A percentile compares a stretch with the other conserved stretches of the same genome.
Evolutionary conservation across 2,797 vertebrate species (phyloP).

Genomic region (Argentina silus): DNA sequence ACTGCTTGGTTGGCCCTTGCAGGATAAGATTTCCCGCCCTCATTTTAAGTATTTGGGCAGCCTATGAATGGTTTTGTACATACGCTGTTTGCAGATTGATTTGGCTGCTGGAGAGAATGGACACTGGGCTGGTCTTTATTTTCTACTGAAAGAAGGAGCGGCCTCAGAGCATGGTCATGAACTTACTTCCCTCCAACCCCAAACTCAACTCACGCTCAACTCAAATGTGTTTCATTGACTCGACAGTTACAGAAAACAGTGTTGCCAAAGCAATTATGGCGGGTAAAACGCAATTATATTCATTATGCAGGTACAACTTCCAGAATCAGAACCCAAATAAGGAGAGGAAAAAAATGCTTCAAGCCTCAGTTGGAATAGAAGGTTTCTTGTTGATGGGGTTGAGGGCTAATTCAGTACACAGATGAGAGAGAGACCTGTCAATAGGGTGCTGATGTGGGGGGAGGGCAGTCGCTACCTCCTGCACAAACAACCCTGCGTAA

Average conservation of each 20-base stretch:
- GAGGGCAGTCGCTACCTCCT: conserved; percentile 47
- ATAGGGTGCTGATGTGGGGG: conserved; percentile 52
- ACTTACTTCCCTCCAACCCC: not conserved
- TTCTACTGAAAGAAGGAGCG: not conserved
- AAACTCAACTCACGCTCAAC: conserved; percentile 48
- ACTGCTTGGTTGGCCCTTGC: too few relatives aligned
- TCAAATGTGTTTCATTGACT: conserved; percentile 55
- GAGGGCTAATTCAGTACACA: conserved; percentile 14
- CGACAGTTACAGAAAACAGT: conserved; percentile 74
- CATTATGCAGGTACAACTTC: conserved; percentile 65
- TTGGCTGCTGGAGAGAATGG: not conserved
- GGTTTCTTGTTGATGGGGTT: not conserved
- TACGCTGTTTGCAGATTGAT: not conserved
- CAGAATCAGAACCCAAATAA: conserved; percentile 61
- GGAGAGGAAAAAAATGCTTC: conserved; percentile 27
- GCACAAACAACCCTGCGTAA: conserved; percentile 73
- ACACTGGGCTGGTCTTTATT: not conserved
- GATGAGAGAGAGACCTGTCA: conserved; percentile 39
- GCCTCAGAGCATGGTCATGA: not conserved
- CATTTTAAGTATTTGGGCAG: not conserved
- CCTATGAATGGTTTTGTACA: not conserved
- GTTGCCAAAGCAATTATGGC: conserved; percentile 62
- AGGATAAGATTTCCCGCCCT: too few relatives aligned
- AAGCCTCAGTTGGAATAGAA: conserved; percentile 3
- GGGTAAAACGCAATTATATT: conserved; percentile 67